Percentiles rank a stretch among this genome's conserved stretches.
These are phyloP conservation scores for Sepioteuthis lessoniana DNA, from an alignment of 2,888 invertebrate species.

Conservation along the genomic window DNA sequence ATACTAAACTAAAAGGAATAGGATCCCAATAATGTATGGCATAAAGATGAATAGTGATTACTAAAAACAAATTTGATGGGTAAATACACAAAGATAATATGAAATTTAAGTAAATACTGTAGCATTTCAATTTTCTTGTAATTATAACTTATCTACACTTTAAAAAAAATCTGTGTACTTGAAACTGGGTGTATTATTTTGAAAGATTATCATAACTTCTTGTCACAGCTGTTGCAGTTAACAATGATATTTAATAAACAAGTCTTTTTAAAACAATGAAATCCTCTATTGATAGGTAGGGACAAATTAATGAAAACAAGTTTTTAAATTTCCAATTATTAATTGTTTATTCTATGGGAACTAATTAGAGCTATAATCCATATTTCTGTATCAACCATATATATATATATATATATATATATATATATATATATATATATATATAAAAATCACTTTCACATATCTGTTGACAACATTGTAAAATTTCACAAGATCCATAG, in stretches of 20 bases:
- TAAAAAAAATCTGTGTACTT: neutral
- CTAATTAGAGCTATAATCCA: neutral
- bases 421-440: too few species aligned
- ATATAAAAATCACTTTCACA: too few species aligned
- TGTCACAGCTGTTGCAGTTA: neutral
- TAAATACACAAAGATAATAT: neutral
- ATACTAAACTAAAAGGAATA: neutral
- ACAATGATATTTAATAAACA: neutral
- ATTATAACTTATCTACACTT: neutral
- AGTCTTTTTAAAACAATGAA: neutral
- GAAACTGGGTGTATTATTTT: neutral
- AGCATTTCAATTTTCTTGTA: neutral
- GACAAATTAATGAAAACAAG: neutral
- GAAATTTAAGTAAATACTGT: neutral
- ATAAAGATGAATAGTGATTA: neutral
- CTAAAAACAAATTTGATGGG: neutral
- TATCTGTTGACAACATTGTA: neutral
- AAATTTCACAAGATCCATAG: neutral
- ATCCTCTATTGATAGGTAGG: neutral
- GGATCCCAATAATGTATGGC: neutral
- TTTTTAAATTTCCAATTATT: neutral
- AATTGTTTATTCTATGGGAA: neutral
- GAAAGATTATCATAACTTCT: neutral
- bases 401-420: too few species aligned
- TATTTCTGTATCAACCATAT: neutral